Conservation (phyloP, 2,113 vertebrate genomes). For the Orcinus orca region DNA sequence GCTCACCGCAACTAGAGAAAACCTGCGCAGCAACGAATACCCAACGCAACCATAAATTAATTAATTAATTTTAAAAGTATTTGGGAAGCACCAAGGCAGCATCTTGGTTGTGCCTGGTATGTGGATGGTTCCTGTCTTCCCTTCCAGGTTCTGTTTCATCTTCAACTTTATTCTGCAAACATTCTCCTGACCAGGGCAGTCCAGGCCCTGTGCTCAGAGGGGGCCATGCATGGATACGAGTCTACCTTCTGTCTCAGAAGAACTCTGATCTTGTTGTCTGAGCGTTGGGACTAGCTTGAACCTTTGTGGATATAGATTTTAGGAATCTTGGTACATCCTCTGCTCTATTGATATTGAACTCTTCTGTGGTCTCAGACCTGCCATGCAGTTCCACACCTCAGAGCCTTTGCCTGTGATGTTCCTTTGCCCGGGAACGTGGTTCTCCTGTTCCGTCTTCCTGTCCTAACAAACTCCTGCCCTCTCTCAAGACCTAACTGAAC, state of each 20-base stretch:
- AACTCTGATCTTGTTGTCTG: neutral
- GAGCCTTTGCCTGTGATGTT: neutral
- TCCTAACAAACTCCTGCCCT: neutral
- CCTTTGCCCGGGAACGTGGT: neutral
- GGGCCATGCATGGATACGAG: fast-evolving
- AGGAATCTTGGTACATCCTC: neutral
- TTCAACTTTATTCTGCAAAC: neutral
- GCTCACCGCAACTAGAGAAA: too few relatives aligned
- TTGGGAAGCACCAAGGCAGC: neutral
- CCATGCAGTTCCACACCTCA: neutral
- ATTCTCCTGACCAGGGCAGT: neutral
- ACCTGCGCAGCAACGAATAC: too few relatives aligned
- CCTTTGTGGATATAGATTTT: neutral
- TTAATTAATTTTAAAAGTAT: neutral
- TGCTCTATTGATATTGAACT: neutral
- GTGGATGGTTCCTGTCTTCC: neutral
- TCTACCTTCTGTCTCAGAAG: neutral
- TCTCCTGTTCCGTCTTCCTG: neutral
- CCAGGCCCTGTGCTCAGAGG: neutral
- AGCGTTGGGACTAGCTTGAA: neutral
- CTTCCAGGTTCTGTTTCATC: neutral
- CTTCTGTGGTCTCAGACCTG: neutral
- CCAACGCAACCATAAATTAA: too few relatives aligned
- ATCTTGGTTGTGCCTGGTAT: neutral
- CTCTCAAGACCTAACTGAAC: neutral